Percentiles rank a stretch among this genome's conserved stretches.
Evolutionary conservation across 2,888 invertebrate genomes (phyloP).

Genomic region (Rhingia campestris): DNA sequence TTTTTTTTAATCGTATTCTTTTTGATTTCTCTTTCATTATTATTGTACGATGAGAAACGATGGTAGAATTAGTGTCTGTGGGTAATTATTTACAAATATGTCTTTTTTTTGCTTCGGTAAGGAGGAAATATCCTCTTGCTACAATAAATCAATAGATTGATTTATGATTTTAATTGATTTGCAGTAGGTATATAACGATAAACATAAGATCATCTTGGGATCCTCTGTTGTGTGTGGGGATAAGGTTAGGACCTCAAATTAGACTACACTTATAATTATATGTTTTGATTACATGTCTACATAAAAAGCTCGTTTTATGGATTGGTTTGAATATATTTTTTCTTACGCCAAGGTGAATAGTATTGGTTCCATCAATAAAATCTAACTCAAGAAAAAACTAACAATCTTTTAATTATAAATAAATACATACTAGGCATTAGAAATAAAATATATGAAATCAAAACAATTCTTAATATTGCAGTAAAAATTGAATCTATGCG

Average conservation of each 20-base stretch:
- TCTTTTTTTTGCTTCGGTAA: background rate
- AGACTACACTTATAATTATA: slow-evolving; percentile 25
- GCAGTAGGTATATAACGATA: background rate
- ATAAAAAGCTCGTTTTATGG: no score
- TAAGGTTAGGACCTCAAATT: background rate
- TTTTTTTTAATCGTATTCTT: slow-evolving; percentile 52
- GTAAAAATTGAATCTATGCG: no score
- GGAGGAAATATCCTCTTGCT: slow-evolving; percentile 36
- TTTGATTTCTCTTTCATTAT: slow-evolving; percentile 47
- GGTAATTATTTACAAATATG: slow-evolving; percentile 67
- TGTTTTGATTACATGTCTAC: background rate
- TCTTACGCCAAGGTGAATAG: no score
- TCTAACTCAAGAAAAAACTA: no score
- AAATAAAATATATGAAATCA: no score
- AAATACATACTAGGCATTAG: no score
- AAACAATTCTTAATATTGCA: no score
- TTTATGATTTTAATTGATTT: slow-evolving; percentile 71
- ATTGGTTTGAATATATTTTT: no score
- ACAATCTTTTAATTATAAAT: no score
- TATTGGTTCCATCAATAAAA: no score
- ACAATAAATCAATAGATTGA: slow-evolving; percentile 66
- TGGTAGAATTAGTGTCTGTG: slow-evolving; percentile 47
- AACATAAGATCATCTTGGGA: background rate
- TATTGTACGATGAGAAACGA: slow-evolving; percentile 7
- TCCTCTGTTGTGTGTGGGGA: background rate